Evolutionary conservation across 2,888 invertebrate species (phyloP).

Genomic region (Drosophila hamatofila): DNA sequence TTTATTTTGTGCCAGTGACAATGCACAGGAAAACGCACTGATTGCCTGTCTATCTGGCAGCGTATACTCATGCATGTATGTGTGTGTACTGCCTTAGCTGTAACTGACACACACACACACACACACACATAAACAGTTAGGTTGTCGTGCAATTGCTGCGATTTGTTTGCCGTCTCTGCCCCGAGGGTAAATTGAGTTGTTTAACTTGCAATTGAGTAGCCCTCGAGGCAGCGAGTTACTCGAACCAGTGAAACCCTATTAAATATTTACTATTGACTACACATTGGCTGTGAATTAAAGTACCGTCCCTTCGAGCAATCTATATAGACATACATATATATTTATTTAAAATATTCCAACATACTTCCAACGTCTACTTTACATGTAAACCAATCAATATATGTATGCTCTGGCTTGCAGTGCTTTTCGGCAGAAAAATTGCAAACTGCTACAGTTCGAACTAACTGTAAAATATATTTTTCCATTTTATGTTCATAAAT

Average conservation of each 20-base stretch:
- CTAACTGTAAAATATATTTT: background rate
- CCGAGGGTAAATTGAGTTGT: slow-evolving; percentile 69
- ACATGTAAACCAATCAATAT: slow-evolving; percentile 15
- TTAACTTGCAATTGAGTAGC: slow-evolving; percentile 66
- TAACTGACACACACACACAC: background rate
- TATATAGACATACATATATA: background rate
- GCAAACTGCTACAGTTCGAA: background rate
- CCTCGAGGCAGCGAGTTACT: slow-evolving; percentile 27
- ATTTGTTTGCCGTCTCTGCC: slow-evolving; percentile 46
- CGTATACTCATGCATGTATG: slow-evolving; percentile 5
- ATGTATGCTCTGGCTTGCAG: background rate
- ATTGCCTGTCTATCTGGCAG: slow-evolving; percentile 51
- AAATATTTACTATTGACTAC: slow-evolving; percentile 53
- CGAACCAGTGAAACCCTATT: slow-evolving; percentile 40
- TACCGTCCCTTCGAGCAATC: slow-evolving; percentile 7
- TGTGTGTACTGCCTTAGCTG: slow-evolving; percentile 7
- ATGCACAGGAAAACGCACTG: slow-evolving; percentile 62
- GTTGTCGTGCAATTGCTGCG: slow-evolving; percentile 52
- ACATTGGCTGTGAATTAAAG: slow-evolving; percentile 37
- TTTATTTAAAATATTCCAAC: background rate
- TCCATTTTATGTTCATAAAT: background rate
- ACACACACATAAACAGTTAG: background rate
- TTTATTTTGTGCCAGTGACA: slow-evolving; percentile 34
- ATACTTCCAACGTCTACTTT: background rate
- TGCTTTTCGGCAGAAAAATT: background rate